Base-by-base conservation (phyloP, 1,140 invertebrate species). In the Macrotrachela quadricornifera region DNA sequence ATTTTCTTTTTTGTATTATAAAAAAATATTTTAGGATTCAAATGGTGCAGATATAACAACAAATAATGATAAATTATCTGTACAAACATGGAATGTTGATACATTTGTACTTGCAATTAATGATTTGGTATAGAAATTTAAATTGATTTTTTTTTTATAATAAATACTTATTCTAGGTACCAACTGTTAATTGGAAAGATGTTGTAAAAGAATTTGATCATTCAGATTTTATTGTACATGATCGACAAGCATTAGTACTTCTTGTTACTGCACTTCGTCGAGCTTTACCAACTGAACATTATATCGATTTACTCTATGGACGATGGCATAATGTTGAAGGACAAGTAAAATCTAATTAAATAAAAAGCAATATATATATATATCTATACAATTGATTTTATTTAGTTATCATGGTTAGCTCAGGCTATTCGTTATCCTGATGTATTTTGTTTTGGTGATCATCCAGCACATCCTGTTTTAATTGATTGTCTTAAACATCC, bases 391-490 rank as follows among this genome's bases (percentile, higher is more conserved):
- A n/a, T n/a, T n/a, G n/a, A 30, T 30, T 30, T 30, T 30, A 30
- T 30, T 30, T 30, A 30, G 21, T 77, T 92, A 59, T 86, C 83
- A 57, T 74, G 91, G 38, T 75, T 94, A 12, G 77, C 79, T 54
- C 79, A 83, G 56, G 81, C 88, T 56, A 65, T 95, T 1, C 65
- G 67, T 21, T 80, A 85, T 71, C 78, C 84, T 1, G 90, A 95
- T 68, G 77, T 95, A 37, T 91, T 95, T 66, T 87, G 82, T 63
- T 85, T 95, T 65, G 80, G 82, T 48, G 88, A 95, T 68, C 82
- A 85, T 70, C 79, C 81, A 0, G 85, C 80, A 66, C 56, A 58
- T n/a, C 80, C 80, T 59, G 83, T 90, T 6, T 73, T 79, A 1
- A 79, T 85, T 51, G 85, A 92, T 59, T 77, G 85, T 54, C 66